Base-by-base conservation (phyloP, 2,113 vertebrate genomes). In the Oceanodroma tethys region DNA sequence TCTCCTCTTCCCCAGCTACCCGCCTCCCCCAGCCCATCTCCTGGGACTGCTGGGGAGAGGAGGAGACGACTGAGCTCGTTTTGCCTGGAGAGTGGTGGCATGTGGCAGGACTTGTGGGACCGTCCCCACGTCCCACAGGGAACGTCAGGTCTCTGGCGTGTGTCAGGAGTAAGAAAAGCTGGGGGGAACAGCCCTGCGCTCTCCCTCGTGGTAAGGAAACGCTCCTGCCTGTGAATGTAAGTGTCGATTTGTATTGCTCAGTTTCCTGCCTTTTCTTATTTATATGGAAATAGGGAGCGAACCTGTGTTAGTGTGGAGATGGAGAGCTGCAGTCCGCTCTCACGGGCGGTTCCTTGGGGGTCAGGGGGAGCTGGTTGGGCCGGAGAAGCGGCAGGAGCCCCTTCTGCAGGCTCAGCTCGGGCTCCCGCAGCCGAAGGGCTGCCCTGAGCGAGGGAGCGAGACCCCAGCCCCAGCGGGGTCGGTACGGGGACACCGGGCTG, bases 371-470 rank as follows among this genome's bases (percentile, higher is more conserved):
- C 83, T 27, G 56, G 22, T 1, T 40, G 71, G n/a, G 23, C 29
- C 71, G 27, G 42, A 52, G 34, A 32, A 34, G 17, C 1, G 4
- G 8, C 40, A 8, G 75, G 58, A 80, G 3, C 55, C 18, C 47
- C 55, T 48, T 72, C 20, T 34, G 42, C 38, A 9, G 18, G 47
- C 53, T 43, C 32, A 21, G 27, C 27, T 63, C 0, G 0, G 55
- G 68, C 11, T 63, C 21, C 47, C 1, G 3, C 59, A 9, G 47
- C 73, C 13, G 4, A 29, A 63, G 43, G 45, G 59, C 20, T 67
- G 40, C 47, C n/a, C 36, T 0, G 3, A 50, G 8, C 0, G 6
- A 55, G 68, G 47, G 3, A 50, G 8, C 0, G 6, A 55, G 68
- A 52, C 25, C 50, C 38, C 32, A 21, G 52, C 42, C 21, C 34